Evolutionary conservation across 1,140 invertebrate species (phyloP).

Genomic region (Saxidomus purpurata): DNA sequence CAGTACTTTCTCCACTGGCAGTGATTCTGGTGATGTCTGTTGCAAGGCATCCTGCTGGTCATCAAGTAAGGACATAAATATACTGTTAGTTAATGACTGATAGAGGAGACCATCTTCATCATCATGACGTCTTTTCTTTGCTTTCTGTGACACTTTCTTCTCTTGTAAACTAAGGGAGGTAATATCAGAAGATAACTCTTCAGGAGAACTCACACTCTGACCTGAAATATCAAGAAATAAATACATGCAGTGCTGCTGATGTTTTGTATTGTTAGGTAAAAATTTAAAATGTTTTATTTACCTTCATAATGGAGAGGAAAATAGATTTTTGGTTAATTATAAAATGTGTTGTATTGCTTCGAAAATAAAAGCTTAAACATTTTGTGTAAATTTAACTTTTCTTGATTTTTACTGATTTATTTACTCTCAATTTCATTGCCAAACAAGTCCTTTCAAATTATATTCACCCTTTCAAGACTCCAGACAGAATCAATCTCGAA

Average conservation of each 20-base stretch:
- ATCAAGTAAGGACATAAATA: slow-evolving; percentile 24
- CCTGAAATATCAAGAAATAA: slow-evolving; percentile 16
- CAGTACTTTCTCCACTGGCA: background rate
- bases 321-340: no score
- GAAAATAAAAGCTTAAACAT: no score
- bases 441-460: no score
- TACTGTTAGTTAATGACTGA: slow-evolving; percentile 43
- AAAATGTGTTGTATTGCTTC: no score
- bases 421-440: no score
- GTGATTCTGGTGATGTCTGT: background rate
- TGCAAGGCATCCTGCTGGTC: background rate
- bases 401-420: no score
- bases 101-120: slow-evolving; percentile 45
- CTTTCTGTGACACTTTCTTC: background rate
- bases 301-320: no score
- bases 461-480: no score
- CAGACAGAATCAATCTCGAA: no score
- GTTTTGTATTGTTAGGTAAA: background rate
- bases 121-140: slow-evolving; percentile 15
- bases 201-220: slow-evolving; percentile 52
- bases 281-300: no score
- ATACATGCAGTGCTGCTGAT: no score
- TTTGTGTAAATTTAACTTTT: no score
- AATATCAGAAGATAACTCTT: slow-evolving; percentile 48
- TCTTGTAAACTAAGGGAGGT: slow-evolving; percentile 39